Base-by-base conservation (phyloP, 2,888 invertebrate species). In the Netelia melanura region DNA sequence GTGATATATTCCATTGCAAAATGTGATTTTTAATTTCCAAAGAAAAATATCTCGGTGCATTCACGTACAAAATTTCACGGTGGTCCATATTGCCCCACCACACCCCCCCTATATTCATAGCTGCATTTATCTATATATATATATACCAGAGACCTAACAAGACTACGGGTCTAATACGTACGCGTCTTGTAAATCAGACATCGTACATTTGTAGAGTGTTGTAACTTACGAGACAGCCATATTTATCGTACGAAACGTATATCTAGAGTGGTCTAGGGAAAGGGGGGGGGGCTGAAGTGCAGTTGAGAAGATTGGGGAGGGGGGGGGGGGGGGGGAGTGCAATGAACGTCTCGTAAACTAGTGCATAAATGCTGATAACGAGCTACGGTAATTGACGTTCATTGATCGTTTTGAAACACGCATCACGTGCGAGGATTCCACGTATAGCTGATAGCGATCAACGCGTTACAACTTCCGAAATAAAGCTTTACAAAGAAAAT, bases 301-400 rank as follows among this genome's bases (percentile, higher is more conserved):
- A 5, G 30, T 30, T 30, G 70, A 14, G 44, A 52, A 30, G 21
- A 21, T 21, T 21, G 21, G 21, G 30, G 30, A 25, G n/a, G 3
- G 25, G 3, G 25, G 3, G 61, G 52, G 58, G 56, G 68, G 14
- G 75, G 30, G 81, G 25, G 17, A 11, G 11, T 54, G n/a, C 75
- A 14, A 75, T 77, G 67, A 67, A 77, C 23, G 65, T 77, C 58
- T 17, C 58, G 44, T 56, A 67, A 77, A 77, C 67, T 52, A 67
- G 44, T 65, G 14, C 76, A 76, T 80, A 80, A 81, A 81, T 61
- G 58, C 14, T n/a, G 71, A 84, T 52, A 80, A 80, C 70, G 52
- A 71, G 65, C 52, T 48, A 43, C 58, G 43, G 43, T 72, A 61
- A 84, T 81, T 61, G 52, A 61, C 65, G 67, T 76, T 76, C 67